phyloP scores from a whole-genome alignment of 2,888 invertebrate species.

The Tortrix viridana region DNA sequence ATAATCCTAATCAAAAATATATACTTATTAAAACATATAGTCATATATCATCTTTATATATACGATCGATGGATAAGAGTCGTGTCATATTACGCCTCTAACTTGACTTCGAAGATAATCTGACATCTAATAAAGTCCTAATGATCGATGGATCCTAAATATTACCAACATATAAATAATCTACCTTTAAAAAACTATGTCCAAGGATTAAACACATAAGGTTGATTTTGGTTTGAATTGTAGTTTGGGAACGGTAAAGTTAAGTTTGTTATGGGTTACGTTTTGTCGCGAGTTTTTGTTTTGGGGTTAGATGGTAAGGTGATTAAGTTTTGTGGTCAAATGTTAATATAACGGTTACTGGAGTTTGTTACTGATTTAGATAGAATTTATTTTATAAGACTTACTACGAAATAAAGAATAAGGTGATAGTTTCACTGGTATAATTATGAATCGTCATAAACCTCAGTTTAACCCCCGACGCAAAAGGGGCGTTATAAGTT shows the following conservation, averaged over 20 bases:
- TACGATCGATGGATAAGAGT: conserved; percentile 49
- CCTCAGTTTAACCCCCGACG: too few species aligned
- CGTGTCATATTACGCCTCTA: conserved; percentile 66
- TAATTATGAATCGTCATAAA: too few species aligned
- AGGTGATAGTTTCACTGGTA: too few species aligned
- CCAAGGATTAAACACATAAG: conserved; percentile 41
- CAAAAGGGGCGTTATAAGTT: too few species aligned
- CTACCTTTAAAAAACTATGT: background rate
- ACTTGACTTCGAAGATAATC: conserved; percentile 69
- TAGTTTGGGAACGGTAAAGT: conserved; percentile 31
- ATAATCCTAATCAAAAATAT: background rate
- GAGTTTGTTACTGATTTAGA: conserved; percentile 40
- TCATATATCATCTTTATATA: conserved; percentile 36
- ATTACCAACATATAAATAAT: conserved; percentile 42
- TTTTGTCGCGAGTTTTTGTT: conserved; percentile 60
- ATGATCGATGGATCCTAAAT: conserved; percentile 66
- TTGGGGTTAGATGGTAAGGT: conserved; percentile 61
- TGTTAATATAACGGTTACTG: conserved; percentile 50
- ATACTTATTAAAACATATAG: background rate
- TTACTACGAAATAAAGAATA: too few species aligned
- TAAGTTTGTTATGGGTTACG: conserved; percentile 46
- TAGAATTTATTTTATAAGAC: too few species aligned
- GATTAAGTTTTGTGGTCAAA: conserved; percentile 70
- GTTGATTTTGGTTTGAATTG: conserved; percentile 41
- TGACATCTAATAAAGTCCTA: conserved; percentile 66